phyloP scores from a whole-genome alignment of 2,797 vertebrate species.

The Caiman crocodilus region DNA sequence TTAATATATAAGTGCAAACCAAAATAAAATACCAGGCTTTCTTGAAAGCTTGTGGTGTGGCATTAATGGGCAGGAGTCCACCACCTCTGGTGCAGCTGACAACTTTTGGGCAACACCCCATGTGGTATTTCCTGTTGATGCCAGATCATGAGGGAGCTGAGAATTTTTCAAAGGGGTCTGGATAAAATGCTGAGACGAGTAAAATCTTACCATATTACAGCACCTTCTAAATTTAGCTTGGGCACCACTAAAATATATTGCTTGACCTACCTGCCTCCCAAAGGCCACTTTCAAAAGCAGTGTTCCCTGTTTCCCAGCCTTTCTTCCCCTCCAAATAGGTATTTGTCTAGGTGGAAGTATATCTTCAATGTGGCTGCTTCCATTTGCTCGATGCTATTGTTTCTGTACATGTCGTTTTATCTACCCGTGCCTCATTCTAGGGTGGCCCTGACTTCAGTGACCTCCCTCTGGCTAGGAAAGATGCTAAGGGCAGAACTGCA shows the following conservation, averaged over 20 bases:
- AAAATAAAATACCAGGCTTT: not conserved
- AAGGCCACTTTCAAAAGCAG: not conserved
- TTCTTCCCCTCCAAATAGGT: not conserved
- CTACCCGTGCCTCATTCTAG: slow-evolving; percentile 38
- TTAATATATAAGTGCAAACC: not conserved
- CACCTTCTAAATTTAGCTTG: not conserved
- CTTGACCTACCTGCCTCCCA: not conserved
- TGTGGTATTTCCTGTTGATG: not conserved
- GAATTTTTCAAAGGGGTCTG: not conserved
- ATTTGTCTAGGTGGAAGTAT: not conserved
- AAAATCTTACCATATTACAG: not conserved
- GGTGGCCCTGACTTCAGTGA: slow-evolving; percentile 51
- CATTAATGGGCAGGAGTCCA: not conserved
- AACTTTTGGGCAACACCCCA: not conserved
- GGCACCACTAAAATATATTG: not conserved
- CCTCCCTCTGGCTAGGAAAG: slow-evolving; percentile 54
- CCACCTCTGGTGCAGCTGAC: not conserved
- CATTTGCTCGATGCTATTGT: not conserved
- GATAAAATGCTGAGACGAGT: not conserved
- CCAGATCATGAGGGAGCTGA: not conserved
- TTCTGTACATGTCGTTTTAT: not conserved
- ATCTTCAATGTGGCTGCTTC: not conserved
- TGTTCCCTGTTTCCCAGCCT: not conserved
- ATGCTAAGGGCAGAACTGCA: slow-evolving; percentile 23
- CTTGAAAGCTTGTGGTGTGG: not conserved